These are phyloP conservation scores for Oxystoma pomonae DNA, from an alignment of 2,888 invertebrate genomes.

Conservation along the genomic window DNA sequence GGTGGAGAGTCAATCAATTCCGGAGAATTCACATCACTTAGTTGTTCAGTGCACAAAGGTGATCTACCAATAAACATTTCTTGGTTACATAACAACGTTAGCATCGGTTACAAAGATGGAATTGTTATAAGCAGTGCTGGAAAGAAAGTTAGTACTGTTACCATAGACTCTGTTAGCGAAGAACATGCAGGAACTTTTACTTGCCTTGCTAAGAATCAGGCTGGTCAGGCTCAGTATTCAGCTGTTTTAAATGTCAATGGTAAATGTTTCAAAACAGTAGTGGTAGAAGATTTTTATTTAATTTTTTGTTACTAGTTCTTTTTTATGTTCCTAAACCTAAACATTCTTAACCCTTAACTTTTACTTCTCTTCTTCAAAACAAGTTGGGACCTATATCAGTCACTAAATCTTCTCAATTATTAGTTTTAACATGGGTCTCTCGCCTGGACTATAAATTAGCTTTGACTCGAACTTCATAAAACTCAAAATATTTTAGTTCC, in stretches of 20 bases:
- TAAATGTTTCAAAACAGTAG: constrained; percentile 38
- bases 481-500: no score
- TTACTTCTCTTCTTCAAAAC: no score
- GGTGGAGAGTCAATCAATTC: constrained; percentile 58
- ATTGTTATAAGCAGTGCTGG: constrained; percentile 46
- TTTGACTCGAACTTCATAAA: no score
- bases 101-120: constrained; percentile 42
- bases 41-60: constrained; percentile 67
- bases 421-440: no score
- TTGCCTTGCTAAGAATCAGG: constrained; percentile 67
- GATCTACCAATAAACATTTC: constrained; percentile 62
- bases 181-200: constrained; percentile 72
- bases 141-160: constrained; percentile 54
- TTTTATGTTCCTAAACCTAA: not conserved
- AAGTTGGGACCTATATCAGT: no score
- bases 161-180: constrained; percentile 59
- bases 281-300: no score
- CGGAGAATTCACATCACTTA: constrained; percentile 65
- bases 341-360: no score
- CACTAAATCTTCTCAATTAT: no score
- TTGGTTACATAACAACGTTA: constrained; percentile 56
- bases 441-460: no score
- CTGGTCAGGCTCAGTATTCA: constrained; percentile 61
- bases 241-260: constrained; percentile 64
- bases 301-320: not conserved